phyloP scores from a whole-genome alignment of 2,888 invertebrate species.

The Pandemis corylana region DNA sequence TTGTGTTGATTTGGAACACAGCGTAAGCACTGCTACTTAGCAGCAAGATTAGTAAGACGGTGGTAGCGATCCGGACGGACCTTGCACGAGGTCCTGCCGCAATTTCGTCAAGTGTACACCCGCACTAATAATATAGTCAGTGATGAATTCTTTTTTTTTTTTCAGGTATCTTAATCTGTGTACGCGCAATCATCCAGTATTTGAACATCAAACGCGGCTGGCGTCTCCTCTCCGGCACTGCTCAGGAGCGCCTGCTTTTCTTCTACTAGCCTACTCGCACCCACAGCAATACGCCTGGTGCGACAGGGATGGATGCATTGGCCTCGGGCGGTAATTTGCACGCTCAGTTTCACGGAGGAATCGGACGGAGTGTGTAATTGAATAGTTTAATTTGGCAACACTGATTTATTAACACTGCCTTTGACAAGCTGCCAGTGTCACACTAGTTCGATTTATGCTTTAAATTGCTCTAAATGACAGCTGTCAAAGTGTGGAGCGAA shows the following conservation, averaged over 20 bases:
- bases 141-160: conserved; percentile 47
- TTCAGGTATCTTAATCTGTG: conserved; percentile 92
- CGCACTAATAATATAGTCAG: no score
- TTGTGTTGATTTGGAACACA: no score
- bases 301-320: conserved; percentile 8
- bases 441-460: not conserved
- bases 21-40: no score
- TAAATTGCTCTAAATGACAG: conserved; percentile 3
- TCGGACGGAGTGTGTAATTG: not conserved
- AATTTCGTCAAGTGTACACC: no score
- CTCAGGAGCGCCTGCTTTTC: conserved; percentile 94
- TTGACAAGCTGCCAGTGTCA: not conserved
- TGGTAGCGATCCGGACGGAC: no score
- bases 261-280: conserved; percentile 86
- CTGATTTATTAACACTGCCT: not conserved
- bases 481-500: not conserved
- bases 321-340: not conserved
- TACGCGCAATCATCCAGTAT: conserved; percentile 94
- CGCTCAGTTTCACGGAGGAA: not conserved
- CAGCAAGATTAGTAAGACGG: no score
- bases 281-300: conserved; percentile 2
- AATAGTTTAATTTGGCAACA: conserved; percentile 6
- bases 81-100: no score
- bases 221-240: conserved; percentile 93
- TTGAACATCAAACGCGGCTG: conserved; percentile 95